Percentiles rank a stretch among this genome's conserved stretches.
These are phyloP conservation scores for Nemapogon koenigi DNA, from an alignment of 2,888 invertebrate species.

Conservation along the genomic window DNA sequence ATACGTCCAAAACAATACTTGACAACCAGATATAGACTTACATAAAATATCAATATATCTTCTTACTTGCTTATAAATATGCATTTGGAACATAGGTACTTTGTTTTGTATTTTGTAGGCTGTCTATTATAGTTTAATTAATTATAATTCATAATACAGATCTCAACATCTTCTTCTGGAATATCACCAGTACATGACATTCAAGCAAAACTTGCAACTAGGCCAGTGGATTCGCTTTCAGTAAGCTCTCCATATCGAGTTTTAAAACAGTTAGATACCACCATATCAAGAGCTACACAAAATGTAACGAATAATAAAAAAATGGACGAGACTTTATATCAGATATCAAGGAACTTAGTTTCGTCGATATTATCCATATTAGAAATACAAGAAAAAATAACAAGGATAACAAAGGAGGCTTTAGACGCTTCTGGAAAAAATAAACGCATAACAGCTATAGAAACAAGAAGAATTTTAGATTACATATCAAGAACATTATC, in stretches of 20 bases:
- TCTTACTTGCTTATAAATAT: too few relatives aligned
- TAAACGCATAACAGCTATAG: conserved; percentile 54
- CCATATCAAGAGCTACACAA: conserved; percentile 38
- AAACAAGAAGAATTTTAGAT: conserved; percentile 51
- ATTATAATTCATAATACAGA: not conserved
- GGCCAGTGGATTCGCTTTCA: conserved; percentile 24
- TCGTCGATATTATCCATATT: conserved; percentile 48
- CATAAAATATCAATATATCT: too few relatives aligned
- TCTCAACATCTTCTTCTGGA: not conserved
- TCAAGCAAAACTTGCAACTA: not conserved
- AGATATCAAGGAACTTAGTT: conserved; percentile 50
- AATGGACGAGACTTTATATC: conserved; percentile 49
- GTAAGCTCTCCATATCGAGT: conserved; percentile 40
- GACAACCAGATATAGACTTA: too few relatives aligned
- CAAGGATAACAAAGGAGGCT: conserved; percentile 50
- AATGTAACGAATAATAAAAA: conserved; percentile 49
- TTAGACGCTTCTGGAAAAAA: conserved; percentile 49
- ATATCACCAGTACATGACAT: not conserved
- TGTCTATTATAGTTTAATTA: too few relatives aligned
- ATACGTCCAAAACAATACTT: too few relatives aligned
- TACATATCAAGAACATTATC: conserved; percentile 53
- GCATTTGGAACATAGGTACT: too few relatives aligned
- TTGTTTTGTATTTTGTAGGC: too few relatives aligned
- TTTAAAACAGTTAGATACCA: conserved; percentile 41
- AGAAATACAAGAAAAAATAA: conserved; percentile 56